These are phyloP conservation scores for Ophonus ardosiacus DNA, from an alignment of 2,888 invertebrate species.

Conservation along the genomic window DNA sequence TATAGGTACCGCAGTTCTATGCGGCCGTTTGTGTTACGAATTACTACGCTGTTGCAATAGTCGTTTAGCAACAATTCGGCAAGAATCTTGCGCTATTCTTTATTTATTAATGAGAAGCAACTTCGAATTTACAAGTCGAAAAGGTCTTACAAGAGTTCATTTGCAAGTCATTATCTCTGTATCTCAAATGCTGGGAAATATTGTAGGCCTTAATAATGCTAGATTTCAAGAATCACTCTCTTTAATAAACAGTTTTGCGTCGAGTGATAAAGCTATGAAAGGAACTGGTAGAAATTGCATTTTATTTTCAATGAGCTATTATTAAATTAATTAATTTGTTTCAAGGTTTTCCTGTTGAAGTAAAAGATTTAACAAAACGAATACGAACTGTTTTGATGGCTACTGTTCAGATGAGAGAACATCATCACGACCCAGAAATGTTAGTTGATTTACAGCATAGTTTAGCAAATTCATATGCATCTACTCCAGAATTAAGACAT, in stretches of 20 bases:
- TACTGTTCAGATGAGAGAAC: slow-evolving; percentile 93
- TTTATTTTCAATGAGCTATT: background rate
- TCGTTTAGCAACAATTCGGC: slow-evolving; percentile 88
- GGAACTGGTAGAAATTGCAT: slow-evolving; percentile 83
- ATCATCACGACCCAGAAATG: slow-evolving; percentile 95
- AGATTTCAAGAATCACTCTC: slow-evolving; percentile 96
- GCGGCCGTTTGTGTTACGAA: slow-evolving; percentile 89
- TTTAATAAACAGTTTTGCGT: slow-evolving; percentile 94
- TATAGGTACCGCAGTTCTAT: slow-evolving; percentile 86
- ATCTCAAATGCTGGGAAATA: slow-evolving; percentile 94
- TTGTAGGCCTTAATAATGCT: slow-evolving; percentile 94
- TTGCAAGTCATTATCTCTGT: slow-evolving; percentile 97
- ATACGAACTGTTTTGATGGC: slow-evolving; percentile 97
- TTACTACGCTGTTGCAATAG: slow-evolving; percentile 91
- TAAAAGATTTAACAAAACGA: slow-evolving; percentile 94
- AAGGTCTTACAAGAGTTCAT: slow-evolving; percentile 92
- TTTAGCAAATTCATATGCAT: slow-evolving; percentile 94
- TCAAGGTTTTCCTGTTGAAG: slow-evolving; percentile 89
- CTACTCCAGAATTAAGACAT: slow-evolving; percentile 94
- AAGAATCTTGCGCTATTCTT: slow-evolving; percentile 94
- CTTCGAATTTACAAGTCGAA: slow-evolving; percentile 91
- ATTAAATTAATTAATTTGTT: slow-evolving; percentile 55
- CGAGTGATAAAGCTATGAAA: slow-evolving; percentile 96
- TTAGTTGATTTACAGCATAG: slow-evolving; percentile 94
- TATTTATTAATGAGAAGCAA: slow-evolving; percentile 96